These are phyloP conservation scores for Rhingia campestris DNA, from an alignment of 2,888 invertebrate species.

Conservation along the genomic window DNA sequence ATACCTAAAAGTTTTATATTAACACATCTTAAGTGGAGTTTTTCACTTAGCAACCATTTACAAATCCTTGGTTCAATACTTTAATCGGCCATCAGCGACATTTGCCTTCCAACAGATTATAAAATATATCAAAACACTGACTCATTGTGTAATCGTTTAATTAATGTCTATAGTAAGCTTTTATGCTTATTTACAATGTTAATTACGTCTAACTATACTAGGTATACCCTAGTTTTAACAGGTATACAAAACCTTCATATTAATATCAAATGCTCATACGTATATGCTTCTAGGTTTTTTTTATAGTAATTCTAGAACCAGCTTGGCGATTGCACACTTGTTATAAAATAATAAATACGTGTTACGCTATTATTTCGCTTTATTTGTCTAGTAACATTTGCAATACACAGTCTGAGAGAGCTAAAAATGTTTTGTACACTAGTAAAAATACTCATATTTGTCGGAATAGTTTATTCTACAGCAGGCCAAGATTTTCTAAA, in stretches of 20 bases:
- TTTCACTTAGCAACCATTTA: too few species aligned
- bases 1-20: too few species aligned
- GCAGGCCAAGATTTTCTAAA: constrained; percentile 36
- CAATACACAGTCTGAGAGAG: constrained; percentile 7
- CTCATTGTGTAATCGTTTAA: too few species aligned
- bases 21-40: too few species aligned
- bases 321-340: not conserved
- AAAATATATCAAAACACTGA: too few species aligned
- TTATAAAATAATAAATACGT: constrained; percentile 56
- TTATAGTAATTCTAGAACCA: constrained; percentile 38
- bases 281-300: not conserved
- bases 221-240: constrained; percentile 17
- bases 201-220: not conserved
- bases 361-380: constrained; percentile 1
- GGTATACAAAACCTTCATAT: constrained; percentile 17
- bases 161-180: too few species aligned
- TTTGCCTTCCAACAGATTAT: too few species aligned
- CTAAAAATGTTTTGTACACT: not conserved
- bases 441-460: constrained; percentile 1
- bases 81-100: too few species aligned
- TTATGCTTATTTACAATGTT: not conserved
- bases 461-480: constrained; percentile 17
- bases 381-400: constrained; percentile 30
- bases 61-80: too few species aligned
- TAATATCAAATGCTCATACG: constrained; percentile 36